phyloP scores from a whole-genome alignment of 2,113 vertebrate species.

The Pterocles gutturalis region DNA sequence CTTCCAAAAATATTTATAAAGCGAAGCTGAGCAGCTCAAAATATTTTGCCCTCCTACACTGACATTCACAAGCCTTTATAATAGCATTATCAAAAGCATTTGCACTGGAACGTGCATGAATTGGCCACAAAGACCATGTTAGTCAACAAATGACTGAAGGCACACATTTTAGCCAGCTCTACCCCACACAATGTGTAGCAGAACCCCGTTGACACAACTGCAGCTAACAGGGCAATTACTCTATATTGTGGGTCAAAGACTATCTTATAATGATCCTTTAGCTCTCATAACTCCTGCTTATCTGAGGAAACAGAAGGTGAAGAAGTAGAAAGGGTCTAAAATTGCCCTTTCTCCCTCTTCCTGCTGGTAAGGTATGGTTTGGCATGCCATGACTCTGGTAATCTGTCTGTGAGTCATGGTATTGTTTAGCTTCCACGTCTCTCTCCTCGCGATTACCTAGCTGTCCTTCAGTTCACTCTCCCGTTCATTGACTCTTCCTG shows the following conservation, averaged over 20 bases:
- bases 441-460: neutral
- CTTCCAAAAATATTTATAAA: constrained; percentile 70
- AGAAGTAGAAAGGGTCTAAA: neutral
- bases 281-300: neutral
- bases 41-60: constrained; percentile 66
- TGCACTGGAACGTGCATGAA: neutral
- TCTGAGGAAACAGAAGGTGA: neutral
- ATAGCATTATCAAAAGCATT: constrained; percentile 11
- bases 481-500: neutral
- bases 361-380: neutral
- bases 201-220: neutral
- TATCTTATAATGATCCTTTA: neutral
- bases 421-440: neutral
- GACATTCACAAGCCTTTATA: constrained; percentile 44
- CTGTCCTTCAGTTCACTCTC: neutral
- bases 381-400: neutral
- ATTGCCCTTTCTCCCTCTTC: neutral
- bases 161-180: neutral
- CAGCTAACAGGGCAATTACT: neutral
- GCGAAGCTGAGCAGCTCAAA: constrained; percentile 28
- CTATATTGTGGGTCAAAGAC: neutral
- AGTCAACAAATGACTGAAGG: constrained; percentile 22
- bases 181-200: neutral
- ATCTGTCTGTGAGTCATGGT: neutral
- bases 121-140: neutral